Conservation (phyloP, 2,888 invertebrate species). For the Helobdella robusta region DNA sequence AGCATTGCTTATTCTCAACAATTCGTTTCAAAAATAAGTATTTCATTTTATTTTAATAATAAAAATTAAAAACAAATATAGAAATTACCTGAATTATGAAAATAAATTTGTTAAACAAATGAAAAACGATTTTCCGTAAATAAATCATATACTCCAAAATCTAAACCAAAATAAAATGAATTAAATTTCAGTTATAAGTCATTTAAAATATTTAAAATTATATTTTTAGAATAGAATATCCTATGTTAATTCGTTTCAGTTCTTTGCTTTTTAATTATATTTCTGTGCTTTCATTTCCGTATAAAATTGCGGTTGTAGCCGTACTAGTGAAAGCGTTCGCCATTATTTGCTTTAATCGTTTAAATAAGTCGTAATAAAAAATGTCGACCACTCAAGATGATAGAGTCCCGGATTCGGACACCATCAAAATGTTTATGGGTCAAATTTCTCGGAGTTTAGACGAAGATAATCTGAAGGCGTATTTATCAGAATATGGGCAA, state of each 20-base stretch:
- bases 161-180: too few species aligned
- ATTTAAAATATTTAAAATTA: too few species aligned
- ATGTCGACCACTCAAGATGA: not conserved
- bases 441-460: constrained; percentile 26
- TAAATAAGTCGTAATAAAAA: not conserved
- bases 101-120: too few species aligned
- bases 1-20: not conserved
- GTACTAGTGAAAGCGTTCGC: not conserved
- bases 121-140: too few species aligned
- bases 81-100: too few species aligned
- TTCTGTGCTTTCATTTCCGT: constrained; percentile 1
- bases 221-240: too few species aligned
- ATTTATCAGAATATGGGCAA: constrained; percentile 27
- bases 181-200: too few species aligned
- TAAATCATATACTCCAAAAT: too few species aligned
- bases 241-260: too few species aligned
- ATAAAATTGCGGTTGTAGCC: not conserved
- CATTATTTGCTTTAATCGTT: not conserved
- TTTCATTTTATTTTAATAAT: not conserved
- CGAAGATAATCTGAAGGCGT: constrained; percentile 24
- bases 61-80: too few species aligned
- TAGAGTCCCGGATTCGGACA: constrained; percentile 24
- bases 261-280: too few species aligned
- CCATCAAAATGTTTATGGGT: constrained; percentile 30
- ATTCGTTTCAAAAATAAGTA: not conserved